Evolutionary conservation across 1,140 invertebrate species (phyloP).

Genomic region (Coelopa frigida): DNA sequence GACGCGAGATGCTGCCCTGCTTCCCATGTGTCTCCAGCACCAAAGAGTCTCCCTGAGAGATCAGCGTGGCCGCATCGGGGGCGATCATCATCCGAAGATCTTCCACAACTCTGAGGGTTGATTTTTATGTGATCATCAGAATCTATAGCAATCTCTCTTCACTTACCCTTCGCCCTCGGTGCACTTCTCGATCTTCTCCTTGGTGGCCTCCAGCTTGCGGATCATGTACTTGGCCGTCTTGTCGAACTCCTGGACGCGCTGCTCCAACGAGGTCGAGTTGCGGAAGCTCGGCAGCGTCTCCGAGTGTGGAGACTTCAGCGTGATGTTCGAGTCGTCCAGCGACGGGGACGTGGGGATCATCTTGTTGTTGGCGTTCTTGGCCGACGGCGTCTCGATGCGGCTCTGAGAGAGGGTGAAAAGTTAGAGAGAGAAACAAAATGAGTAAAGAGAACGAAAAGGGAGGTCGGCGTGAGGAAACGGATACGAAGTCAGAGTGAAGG

Average conservation of each 20-base stretch:
- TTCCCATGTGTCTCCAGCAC: slow-evolving; percentile 56
- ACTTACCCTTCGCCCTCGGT: slow-evolving; percentile 53
- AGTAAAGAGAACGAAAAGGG: too few relatives aligned
- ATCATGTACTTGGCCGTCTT: slow-evolving; percentile 56
- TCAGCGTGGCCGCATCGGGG: slow-evolving; percentile 69
- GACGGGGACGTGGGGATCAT: slow-evolving; percentile 29
- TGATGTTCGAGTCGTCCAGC: slow-evolving; percentile 33
- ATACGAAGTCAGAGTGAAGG: too few relatives aligned
- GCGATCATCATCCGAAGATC: slow-evolving; percentile 49
- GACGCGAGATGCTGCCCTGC: slow-evolving; percentile 32
- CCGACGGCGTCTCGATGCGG: slow-evolving; percentile 37
- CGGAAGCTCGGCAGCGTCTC: slow-evolving; percentile 12
- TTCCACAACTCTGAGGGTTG: slow-evolving; percentile 25
- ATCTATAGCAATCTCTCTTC: neutral
- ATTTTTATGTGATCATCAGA: neutral
- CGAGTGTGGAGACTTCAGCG: slow-evolving; percentile 28
- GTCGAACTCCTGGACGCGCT: slow-evolving; percentile 49
- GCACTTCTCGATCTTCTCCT: slow-evolving; percentile 58
- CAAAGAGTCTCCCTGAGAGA: slow-evolving; percentile 69
- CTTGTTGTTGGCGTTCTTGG: slow-evolving; percentile 38
- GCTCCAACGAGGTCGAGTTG: slow-evolving; percentile 21
- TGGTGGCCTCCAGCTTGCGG: slow-evolving; percentile 58
- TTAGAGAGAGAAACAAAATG: too few relatives aligned
- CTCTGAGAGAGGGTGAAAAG: slow-evolving; percentile 20
- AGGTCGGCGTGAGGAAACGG: too few relatives aligned